phyloP scores from a whole-genome alignment of 2,888 invertebrate species.

The Pegoplata infirma region DNA sequence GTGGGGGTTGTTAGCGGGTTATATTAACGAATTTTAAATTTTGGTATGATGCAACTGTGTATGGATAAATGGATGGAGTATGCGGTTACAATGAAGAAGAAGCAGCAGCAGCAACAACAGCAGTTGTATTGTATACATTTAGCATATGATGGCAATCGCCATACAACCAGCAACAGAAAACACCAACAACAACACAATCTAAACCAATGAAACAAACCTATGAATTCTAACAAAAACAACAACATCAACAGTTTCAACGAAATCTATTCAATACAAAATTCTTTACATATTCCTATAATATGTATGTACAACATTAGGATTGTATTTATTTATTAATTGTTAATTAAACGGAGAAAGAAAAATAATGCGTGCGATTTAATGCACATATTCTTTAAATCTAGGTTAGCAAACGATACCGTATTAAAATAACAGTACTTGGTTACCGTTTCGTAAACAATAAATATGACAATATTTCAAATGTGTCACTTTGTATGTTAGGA shows the following conservation, averaged over 20 bases:
- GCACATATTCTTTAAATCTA: no score
- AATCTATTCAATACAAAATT: slow-evolving; percentile 58
- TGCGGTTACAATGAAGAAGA: no score
- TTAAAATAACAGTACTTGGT: no score
- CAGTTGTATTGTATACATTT: slow-evolving; percentile 7
- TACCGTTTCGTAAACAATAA: no score
- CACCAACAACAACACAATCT: slow-evolving; percentile 6
- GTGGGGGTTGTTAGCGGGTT: slow-evolving; percentile 46
- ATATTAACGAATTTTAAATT: slow-evolving; percentile 54
- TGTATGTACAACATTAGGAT: not conserved
- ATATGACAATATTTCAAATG: no score
- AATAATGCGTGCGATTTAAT: no score
- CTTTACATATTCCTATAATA: slow-evolving; percentile 45
- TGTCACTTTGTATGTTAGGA: no score
- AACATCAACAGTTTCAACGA: slow-evolving; percentile 55
- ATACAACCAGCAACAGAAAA: slow-evolving; percentile 21
- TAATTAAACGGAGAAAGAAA: no score
- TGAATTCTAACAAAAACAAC: slow-evolving; percentile 33
- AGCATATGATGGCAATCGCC: slow-evolving; percentile 54
- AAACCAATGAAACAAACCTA: slow-evolving; percentile 58
- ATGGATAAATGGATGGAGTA: no score
- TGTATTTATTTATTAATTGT: no score
- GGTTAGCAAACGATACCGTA: no score
- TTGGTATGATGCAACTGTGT: slow-evolving; percentile 39
- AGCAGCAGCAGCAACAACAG: slow-evolving; percentile 2